These are phyloP conservation scores for Sebastes diaconus DNA, from an alignment of 2,797 vertebrate genomes.

Conservation along the genomic window DNA sequence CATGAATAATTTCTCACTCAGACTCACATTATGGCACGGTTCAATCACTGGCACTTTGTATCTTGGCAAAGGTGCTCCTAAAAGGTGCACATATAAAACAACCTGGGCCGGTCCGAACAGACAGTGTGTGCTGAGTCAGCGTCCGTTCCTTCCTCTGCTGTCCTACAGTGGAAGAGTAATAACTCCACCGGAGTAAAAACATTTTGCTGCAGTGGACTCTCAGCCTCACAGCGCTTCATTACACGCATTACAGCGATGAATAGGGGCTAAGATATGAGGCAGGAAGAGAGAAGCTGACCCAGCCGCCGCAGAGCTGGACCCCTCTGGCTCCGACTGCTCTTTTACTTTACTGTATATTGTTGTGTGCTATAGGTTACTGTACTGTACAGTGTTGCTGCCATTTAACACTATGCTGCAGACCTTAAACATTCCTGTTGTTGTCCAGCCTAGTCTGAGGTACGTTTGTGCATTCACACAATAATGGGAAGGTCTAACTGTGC, in stretches of 20 bases:
- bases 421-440: not conserved
- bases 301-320: slow-evolving; percentile 30
- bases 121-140: slow-evolving; percentile 74
- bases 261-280: slow-evolving; percentile 49
- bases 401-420: not conserved
- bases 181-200: slow-evolving; percentile 72
- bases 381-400: not conserved
- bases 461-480: not conserved
- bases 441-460: not conserved
- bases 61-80: slow-evolving; percentile 65
- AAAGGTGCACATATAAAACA: slow-evolving; percentile 72
- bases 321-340: slow-evolving; percentile 7
- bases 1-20: slow-evolving; percentile 75
- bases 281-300: slow-evolving; percentile 43
- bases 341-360: not conserved
- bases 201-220: slow-evolving; percentile 77
- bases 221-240: slow-evolving; percentile 71
- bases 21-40: slow-evolving; percentile 67
- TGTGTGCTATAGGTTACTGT: not conserved
- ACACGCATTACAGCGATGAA: slow-evolving; percentile 69
- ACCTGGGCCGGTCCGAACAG: slow-evolving; percentile 42
- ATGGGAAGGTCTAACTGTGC: not conserved
- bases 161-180: slow-evolving; percentile 68
- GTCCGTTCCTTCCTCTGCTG: slow-evolving; percentile 64
- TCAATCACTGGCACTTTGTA: slow-evolving; percentile 68